These are phyloP conservation scores for Drosophila merina DNA, from an alignment of 2,888 invertebrate genomes.

Conservation along the genomic window DNA sequence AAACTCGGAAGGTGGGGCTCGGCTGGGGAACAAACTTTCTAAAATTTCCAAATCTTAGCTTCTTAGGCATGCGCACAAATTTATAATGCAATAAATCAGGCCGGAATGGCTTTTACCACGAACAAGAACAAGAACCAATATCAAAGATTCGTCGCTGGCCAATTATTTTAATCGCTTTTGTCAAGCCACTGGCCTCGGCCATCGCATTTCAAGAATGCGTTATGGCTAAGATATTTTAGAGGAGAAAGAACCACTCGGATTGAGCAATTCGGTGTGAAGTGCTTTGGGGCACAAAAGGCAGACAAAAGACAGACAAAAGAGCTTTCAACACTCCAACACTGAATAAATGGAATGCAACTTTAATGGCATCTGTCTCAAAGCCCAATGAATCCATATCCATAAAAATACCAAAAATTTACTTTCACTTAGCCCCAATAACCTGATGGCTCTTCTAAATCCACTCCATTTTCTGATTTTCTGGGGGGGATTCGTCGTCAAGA, in stretches of 20 bases:
- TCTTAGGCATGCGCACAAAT: conserved; percentile 77
- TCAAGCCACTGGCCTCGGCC: conserved; percentile 50
- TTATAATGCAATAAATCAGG: conserved; percentile 74
- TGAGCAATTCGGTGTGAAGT: conserved; percentile 72
- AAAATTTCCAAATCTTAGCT: conserved; percentile 70
- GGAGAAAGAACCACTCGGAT: conserved; percentile 51
- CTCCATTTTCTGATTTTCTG: conserved; percentile 30
- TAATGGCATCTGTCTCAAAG: conserved; percentile 53
- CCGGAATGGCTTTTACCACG: conserved; percentile 68
- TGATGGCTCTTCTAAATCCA: conserved; percentile 27
- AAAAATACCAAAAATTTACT: conserved; percentile 71
- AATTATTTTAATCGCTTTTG: conserved; percentile 74
- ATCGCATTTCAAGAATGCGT: conserved; percentile 49
- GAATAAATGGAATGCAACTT: conserved; percentile 62
- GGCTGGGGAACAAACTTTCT: conserved; percentile 59
- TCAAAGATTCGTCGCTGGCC: conserved; percentile 64
- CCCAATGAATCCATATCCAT: conserved; percentile 35
- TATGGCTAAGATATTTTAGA: conserved; percentile 6
- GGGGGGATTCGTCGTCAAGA: conserved; percentile 43
- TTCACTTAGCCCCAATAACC: conserved; percentile 58
- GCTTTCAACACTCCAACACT: conserved; percentile 69
- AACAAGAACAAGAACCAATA: conserved; percentile 29
- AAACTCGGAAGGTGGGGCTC: background rate
- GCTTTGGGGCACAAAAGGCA: conserved; percentile 46
- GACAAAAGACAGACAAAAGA: conserved; percentile 52